These are phyloP conservation scores for Tethya wilhelma DNA, from an alignment of 37 sponge, comb jelly and placozoan species.

Conservation along the genomic window DNA sequence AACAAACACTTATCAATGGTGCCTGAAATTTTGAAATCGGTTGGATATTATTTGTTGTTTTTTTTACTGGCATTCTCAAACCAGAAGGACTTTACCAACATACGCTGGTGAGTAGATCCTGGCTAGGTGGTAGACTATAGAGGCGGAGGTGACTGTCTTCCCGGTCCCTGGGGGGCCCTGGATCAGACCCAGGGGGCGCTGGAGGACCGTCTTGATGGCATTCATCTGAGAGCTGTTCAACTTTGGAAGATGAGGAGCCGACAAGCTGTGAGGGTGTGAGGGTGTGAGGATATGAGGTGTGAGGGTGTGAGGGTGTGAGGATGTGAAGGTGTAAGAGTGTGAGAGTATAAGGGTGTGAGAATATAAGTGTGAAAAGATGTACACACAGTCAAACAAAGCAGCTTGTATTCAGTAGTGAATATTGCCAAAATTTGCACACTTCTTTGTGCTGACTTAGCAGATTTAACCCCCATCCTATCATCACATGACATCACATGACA, in stretches of 20 bases:
- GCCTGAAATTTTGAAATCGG: too few relatives aligned
- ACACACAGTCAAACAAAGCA: background rate
- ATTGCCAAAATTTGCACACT: too few relatives aligned
- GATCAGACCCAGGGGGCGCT: slow-evolving; percentile 94
- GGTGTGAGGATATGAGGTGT: background rate
- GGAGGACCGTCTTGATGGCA: slow-evolving; percentile 93
- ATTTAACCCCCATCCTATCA: too few relatives aligned
- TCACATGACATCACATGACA: too few relatives aligned
- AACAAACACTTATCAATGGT: too few relatives aligned
- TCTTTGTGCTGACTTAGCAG: too few relatives aligned
- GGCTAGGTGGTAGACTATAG: slow-evolving; percentile 94
- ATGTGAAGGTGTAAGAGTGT: background rate
- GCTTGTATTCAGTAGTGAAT: too few relatives aligned
- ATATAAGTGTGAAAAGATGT: background rate
- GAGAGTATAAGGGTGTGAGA: background rate
- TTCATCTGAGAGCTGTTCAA: slow-evolving; percentile 92
- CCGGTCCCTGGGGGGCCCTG: slow-evolving; percentile 98
- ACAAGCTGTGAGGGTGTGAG: slow-evolving; percentile 47
- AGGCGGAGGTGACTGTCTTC: slow-evolving; percentile 99
- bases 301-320: background rate
- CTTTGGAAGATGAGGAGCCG: slow-evolving; percentile 88
- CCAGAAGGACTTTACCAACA: slow-evolving; percentile 31
- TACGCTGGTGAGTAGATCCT: slow-evolving; percentile 56
- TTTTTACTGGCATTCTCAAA: too few relatives aligned
- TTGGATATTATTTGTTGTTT: too few relatives aligned